Evolutionary conservation across 2,113 vertebrate species (phyloP).

Genomic region (Hystrix cristata): DNA sequence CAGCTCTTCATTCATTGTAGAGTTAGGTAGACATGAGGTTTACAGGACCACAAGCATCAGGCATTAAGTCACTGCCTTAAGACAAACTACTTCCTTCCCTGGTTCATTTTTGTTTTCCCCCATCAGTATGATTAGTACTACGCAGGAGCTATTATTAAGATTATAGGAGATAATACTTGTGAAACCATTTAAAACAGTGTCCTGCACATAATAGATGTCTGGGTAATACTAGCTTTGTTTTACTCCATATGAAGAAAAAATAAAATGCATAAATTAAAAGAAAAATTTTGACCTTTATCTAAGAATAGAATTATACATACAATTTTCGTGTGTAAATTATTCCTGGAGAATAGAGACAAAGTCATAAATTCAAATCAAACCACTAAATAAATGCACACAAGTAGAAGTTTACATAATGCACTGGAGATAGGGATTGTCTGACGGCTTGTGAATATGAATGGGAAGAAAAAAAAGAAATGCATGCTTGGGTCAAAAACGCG

Average conservation of each 20-base stretch:
- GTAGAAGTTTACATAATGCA: neutral
- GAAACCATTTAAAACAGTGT: neutral
- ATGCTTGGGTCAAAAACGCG: neutral
- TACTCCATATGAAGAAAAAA: neutral
- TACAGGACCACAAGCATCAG: neutral
- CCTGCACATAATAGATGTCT: neutral
- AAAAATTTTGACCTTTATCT: neutral
- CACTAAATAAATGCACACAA: neutral
- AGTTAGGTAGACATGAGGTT: neutral
- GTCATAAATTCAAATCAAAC: neutral
- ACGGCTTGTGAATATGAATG: neutral
- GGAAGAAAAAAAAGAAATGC: neutral
- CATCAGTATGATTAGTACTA: neutral
- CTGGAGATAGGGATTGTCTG: neutral
- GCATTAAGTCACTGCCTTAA: neutral
- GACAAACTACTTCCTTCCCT: neutral
- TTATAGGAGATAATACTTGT: neutral
- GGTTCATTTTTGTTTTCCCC: neutral
- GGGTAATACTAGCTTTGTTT: neutral
- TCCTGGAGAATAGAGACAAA: neutral
- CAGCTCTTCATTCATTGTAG: neutral
- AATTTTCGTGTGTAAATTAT: neutral
- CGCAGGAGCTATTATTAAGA: neutral
- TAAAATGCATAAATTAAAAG: neutral
- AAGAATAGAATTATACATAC: neutral